Evolutionary conservation across 2,797 vertebrate species (phyloP).

Genomic region (Petrocephalus schoutedeni): DNA sequence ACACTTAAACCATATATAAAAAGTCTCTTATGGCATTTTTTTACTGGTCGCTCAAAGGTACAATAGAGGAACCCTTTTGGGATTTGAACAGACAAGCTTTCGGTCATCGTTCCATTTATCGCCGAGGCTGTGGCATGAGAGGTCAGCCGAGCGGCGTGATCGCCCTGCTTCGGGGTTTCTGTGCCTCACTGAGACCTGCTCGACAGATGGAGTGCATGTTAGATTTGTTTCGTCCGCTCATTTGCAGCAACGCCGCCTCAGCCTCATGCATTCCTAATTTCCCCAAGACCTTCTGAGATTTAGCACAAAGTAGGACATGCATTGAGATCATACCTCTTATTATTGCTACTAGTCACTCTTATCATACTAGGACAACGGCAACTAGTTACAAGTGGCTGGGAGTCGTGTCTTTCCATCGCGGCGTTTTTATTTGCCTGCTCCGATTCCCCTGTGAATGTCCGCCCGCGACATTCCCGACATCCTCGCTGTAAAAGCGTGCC

Average conservation of each 20-base stretch:
- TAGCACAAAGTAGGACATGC: not conserved
- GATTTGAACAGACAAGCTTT: not conserved
- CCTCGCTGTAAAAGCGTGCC: not conserved
- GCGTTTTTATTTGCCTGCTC: not conserved
- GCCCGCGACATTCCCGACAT: not conserved
- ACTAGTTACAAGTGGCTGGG: not conserved
- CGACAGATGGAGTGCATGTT: not conserved
- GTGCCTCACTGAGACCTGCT: not conserved
- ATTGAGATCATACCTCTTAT: not conserved
- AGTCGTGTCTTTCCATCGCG: not conserved
- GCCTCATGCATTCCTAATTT: not conserved
- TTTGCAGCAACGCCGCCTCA: not conserved
- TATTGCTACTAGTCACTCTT: not conserved
- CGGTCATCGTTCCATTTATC: not conserved
- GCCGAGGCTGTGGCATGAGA: not conserved
- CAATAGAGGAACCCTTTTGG: not conserved
- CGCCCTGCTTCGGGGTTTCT: not conserved
- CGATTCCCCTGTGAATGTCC: not conserved
- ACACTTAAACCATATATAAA: not conserved
- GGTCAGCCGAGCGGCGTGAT: not conserved
- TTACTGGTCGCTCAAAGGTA: not conserved
- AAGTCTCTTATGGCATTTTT: not conserved
- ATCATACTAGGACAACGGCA: not conserved
- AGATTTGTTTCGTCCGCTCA: not conserved
- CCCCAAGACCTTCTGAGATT: not conserved